Evolutionary conservation across 2,113 vertebrate genomes (phyloP).

Genomic region (Leptobrachium leishanense): DNA sequence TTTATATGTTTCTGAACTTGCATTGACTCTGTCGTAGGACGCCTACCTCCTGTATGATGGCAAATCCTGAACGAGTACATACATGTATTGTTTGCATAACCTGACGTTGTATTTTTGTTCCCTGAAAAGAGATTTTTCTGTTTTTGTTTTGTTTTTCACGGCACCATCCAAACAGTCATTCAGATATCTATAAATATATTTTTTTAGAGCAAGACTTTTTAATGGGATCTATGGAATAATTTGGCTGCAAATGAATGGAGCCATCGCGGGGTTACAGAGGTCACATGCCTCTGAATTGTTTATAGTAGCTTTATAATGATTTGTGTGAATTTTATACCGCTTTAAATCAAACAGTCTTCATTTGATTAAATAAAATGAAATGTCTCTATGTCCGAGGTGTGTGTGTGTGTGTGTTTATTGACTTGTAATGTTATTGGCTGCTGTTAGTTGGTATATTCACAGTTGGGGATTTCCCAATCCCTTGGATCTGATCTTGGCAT

Average conservation of each 20-base stretch:
- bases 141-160: neutral
- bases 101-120: no score
- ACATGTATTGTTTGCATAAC: neutral
- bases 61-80: no score
- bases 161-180: neutral
- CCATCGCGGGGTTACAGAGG: neutral
- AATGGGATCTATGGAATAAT: no score
- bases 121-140: neutral
- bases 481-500: no score
- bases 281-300: neutral
- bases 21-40: no score
- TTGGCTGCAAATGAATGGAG: neutral
- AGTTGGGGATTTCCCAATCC: no score
- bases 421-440: no score
- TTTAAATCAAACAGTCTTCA: slow-evolving; percentile 14
- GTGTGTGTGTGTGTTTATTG: no score
- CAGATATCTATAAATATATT: no score
- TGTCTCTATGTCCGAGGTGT: neutral
- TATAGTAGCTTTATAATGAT: slow-evolving; percentile 29
- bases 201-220: no score
- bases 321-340: slow-evolving; percentile 33
- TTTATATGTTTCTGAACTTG: no score
- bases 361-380: slow-evolving; percentile 34
- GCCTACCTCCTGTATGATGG: neutral
- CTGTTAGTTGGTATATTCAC: no score